Percentiles rank a stretch among this genome's conserved stretches.
Conservation (phyloP, 2,113 vertebrate species). For the Eleginops maclovinus region DNA sequence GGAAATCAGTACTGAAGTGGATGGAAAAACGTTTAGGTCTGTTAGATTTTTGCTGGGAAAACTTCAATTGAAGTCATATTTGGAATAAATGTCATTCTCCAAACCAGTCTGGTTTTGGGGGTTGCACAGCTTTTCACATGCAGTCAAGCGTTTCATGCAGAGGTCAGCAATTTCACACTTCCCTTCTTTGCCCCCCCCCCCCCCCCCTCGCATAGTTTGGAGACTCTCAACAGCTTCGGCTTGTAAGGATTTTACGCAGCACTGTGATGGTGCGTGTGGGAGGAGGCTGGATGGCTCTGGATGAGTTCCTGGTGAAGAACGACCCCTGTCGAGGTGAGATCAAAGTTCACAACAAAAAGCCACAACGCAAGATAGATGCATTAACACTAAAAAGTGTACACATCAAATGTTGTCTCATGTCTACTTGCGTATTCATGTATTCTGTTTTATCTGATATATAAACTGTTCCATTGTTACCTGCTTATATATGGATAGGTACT, state of each 20-base stretch:
- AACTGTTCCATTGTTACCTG: no score
- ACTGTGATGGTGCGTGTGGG: conserved; percentile 99
- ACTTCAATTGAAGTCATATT: background rate
- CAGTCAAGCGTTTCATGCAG: background rate
- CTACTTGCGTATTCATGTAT: no score
- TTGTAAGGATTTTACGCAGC: conserved; percentile 96
- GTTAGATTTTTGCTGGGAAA: background rate
- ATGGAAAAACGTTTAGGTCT: background rate
- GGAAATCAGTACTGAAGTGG: conserved; percentile 60
- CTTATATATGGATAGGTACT: no score
- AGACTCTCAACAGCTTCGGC: conserved; percentile 96
- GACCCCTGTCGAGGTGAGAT: conserved; percentile 97
- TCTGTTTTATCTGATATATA: no score
- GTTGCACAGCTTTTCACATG: conserved; percentile 57
- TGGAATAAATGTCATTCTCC: conserved; percentile 4
- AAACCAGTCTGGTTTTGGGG: conserved; percentile 56
- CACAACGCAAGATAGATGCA: background rate
- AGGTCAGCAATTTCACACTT: conserved; percentile 38
- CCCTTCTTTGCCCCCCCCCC: conserved; percentile 35
- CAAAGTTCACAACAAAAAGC: conserved; percentile 27
- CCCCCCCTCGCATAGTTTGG: conserved; percentile 86
- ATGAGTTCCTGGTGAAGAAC: conserved; percentile 99
- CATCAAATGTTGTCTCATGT: background rate
- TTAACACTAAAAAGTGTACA: background rate
- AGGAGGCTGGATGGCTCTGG: conserved; percentile 99